These are phyloP conservation scores for Acromyrmex heyeri DNA, from an alignment of 1,140 invertebrate species.

Conservation along the genomic window DNA sequence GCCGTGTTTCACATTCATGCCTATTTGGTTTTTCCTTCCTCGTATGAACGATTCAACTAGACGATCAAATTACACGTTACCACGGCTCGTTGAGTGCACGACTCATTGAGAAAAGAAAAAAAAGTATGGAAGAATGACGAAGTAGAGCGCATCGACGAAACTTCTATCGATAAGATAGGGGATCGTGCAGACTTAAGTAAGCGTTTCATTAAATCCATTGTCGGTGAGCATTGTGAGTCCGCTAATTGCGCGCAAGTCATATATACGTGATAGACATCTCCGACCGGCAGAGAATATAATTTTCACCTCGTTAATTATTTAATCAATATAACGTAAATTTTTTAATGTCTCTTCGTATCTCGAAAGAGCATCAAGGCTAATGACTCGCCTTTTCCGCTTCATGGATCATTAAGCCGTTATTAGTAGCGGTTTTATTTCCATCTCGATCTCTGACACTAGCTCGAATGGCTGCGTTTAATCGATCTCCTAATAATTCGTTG, in stretches of 20 bases:
- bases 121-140: not conserved
- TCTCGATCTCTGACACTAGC: conserved; percentile 27
- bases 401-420: conserved; percentile 39
- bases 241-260: conserved; percentile 46
- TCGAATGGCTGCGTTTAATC: not conserved
- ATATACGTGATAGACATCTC: conserved; percentile 45
- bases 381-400: conserved; percentile 34
- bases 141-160: conserved; percentile 15
- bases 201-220: conserved; percentile 34
- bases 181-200: conserved; percentile 13
- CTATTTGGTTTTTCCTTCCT: not conserved
- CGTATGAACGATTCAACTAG: conserved; percentile 12
- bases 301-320: conserved; percentile 52
- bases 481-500: conserved; percentile 5
- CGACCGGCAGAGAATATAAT: not conserved
- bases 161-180: conserved; percentile 43
- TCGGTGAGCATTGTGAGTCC: not conserved
- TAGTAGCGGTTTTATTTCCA: conserved; percentile 31
- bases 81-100: conserved; percentile 33
- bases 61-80: conserved; percentile 49
- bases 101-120: not conserved
- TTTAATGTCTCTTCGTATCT: conserved; percentile 34
- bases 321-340: conserved; percentile 39
- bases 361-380: conserved; percentile 35
- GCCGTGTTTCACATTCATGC: conserved; percentile 4